Conservation (phyloP, 2,113 vertebrate genomes). For the Steatornis caripensis region DNA sequence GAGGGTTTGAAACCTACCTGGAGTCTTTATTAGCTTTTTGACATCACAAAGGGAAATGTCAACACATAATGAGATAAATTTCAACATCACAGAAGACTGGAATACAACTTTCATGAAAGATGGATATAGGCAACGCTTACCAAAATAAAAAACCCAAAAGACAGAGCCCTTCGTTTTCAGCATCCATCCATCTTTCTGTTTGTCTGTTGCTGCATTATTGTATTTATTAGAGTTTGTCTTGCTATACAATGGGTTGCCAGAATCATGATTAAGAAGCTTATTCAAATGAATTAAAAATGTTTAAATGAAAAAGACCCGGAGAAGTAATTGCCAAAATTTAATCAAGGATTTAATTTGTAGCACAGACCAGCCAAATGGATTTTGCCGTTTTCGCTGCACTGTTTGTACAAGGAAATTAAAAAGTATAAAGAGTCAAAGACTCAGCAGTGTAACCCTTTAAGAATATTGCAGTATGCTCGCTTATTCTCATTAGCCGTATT, state of each 20-base stretch:
- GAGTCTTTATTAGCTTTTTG: constrained; percentile 50
- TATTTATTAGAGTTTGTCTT: constrained; percentile 68
- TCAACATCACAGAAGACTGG: not conserved
- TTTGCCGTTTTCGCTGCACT: constrained; percentile 70
- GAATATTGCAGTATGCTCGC: constrained; percentile 43
- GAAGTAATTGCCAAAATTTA: constrained; percentile 79
- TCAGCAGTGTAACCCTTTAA: constrained; percentile 65
- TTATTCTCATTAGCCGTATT: constrained; percentile 68
- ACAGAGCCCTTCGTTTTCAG: not conserved
- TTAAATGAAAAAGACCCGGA: constrained; percentile 75
- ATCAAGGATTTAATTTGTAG: constrained; percentile 79
- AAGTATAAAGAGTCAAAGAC: constrained; percentile 71
- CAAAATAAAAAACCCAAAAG: not conserved
- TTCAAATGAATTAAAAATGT: constrained; percentile 77
- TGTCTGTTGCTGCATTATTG: constrained; percentile 31
- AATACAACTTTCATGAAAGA: not conserved
- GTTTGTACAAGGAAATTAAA: constrained; percentile 79
- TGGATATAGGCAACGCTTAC: not conserved
- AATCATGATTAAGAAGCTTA: constrained; percentile 76
- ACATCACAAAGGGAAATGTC: constrained; percentile 31
- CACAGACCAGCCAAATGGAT: constrained; percentile 72
- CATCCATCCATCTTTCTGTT: constrained; percentile 38
- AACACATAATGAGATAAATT: constrained; percentile 37
- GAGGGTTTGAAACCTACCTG: constrained; percentile 11
- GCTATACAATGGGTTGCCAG: constrained; percentile 65